Conservation (phyloP, 2,113 vertebrate species). For the Siniperca knerii region DNA sequence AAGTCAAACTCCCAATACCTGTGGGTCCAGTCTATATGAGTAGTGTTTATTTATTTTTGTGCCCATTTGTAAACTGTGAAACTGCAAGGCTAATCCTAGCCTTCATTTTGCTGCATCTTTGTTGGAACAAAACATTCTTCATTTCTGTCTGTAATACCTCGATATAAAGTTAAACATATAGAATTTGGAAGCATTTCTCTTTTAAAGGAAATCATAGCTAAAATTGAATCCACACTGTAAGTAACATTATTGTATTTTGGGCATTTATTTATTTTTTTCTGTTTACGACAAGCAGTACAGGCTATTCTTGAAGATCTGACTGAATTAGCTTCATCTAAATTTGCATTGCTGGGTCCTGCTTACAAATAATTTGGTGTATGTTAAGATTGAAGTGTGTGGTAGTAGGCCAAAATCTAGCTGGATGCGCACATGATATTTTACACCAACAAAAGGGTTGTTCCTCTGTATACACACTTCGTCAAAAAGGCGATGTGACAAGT, state of each 20-base stretch:
- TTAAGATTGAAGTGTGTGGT: background rate
- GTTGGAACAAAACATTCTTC: background rate
- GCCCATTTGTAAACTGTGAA: background rate
- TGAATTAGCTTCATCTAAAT: background rate
- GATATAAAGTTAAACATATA: background rate
- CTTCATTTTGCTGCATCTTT: background rate
- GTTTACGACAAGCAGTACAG: background rate
- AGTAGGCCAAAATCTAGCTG: background rate
- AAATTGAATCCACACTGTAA: background rate
- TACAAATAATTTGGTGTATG: background rate
- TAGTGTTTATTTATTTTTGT: background rate
- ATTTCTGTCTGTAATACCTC: background rate
- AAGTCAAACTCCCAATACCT: conserved; percentile 1
- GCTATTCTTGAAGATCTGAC: background rate
- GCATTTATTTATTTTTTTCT: background rate
- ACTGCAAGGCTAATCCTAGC: background rate
- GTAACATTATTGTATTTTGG: background rate
- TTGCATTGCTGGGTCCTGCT: background rate
- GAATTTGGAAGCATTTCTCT: background rate
- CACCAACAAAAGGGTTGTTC: conserved; percentile 26
- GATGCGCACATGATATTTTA: conserved; percentile 30
- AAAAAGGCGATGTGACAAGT: conserved; percentile 47
- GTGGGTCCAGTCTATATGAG: background rate
- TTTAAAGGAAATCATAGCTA: background rate
- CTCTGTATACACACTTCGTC: conserved; percentile 9